phyloP scores from a whole-genome alignment of 2,888 invertebrate species.

The Urechis unicinctus region DNA sequence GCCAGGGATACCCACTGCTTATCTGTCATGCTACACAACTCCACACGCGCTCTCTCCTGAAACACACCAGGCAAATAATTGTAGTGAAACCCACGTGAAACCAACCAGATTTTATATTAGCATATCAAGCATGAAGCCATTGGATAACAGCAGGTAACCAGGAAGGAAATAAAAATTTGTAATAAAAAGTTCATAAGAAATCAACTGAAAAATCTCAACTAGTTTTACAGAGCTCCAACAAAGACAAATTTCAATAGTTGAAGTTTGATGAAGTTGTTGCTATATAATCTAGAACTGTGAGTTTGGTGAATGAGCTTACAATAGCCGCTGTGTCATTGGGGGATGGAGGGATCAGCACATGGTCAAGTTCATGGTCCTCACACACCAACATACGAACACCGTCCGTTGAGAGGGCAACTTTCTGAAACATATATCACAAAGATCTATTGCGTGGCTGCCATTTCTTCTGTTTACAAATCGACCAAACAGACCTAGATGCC shows the following conservation, averaged over 20 bases:
- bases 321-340: neutral
- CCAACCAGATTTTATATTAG: neutral
- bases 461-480: too few species aligned
- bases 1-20: slow-evolving; percentile 26
- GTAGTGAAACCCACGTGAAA: too few species aligned
- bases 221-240: too few species aligned
- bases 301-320: neutral
- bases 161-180: neutral
- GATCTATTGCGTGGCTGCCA: neutral
- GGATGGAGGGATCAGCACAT: slow-evolving; percentile 7
- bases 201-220: too few species aligned
- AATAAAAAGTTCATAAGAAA: neutral
- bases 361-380: slow-evolving; percentile 9
- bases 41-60: slow-evolving; percentile 25
- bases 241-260: neutral
- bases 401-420: slow-evolving; percentile 7
- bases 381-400: slow-evolving; percentile 9
- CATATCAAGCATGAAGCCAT: neutral
- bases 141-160: too few species aligned
- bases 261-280: neutral
- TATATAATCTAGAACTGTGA: neutral
- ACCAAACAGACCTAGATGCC: too few species aligned
- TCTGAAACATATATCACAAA: slow-evolving; percentile 6
- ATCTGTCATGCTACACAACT: slow-evolving; percentile 30
- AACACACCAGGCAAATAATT: too few species aligned